phyloP scores from a whole-genome alignment of 2,888 invertebrate species.

The Leucophenga montana region DNA sequence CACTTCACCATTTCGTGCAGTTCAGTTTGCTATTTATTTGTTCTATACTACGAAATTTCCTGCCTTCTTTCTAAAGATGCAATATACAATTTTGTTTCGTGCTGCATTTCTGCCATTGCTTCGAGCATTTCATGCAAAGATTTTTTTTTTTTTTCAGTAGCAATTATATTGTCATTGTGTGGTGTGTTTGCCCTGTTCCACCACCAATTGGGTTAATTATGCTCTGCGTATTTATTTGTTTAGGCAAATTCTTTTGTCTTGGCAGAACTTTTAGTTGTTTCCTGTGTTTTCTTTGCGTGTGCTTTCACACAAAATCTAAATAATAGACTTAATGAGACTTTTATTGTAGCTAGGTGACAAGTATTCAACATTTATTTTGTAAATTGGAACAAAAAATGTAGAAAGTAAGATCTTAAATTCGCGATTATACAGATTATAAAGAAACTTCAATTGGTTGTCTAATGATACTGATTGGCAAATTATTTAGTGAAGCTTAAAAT shows the following conservation, averaged over 20 bases:
- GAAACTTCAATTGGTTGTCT: too few species aligned
- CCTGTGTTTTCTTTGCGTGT: not conserved
- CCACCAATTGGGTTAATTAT: constrained; percentile 15
- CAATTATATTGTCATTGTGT: constrained; percentile 5
- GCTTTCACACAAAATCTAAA: not conserved
- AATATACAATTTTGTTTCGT: not conserved
- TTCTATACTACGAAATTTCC: not conserved
- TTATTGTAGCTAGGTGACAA: too few species aligned
- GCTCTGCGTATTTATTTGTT: constrained; percentile 9
- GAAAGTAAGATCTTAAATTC: too few species aligned
- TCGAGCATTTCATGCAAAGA: not conserved
- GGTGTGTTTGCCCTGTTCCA: not conserved
- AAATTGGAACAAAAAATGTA: too few species aligned
- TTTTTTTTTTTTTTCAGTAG: not conserved
- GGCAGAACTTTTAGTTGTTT: not conserved
- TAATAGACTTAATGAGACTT: not conserved
- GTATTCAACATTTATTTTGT: too few species aligned
- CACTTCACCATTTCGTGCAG: too few species aligned
- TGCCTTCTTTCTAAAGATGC: not conserved
- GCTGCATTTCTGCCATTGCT: not conserved
- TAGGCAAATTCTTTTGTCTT: constrained; percentile 1
- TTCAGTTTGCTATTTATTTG: constrained; percentile 6
- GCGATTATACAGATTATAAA: too few species aligned
- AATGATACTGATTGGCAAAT: too few species aligned
- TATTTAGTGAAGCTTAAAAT: too few species aligned